A percentile compares a stretch with the other conserved stretches of the same genome.
Evolutionary conservation across 2,113 vertebrate species (phyloP).

Genomic region (Bufo bufo): DNA sequence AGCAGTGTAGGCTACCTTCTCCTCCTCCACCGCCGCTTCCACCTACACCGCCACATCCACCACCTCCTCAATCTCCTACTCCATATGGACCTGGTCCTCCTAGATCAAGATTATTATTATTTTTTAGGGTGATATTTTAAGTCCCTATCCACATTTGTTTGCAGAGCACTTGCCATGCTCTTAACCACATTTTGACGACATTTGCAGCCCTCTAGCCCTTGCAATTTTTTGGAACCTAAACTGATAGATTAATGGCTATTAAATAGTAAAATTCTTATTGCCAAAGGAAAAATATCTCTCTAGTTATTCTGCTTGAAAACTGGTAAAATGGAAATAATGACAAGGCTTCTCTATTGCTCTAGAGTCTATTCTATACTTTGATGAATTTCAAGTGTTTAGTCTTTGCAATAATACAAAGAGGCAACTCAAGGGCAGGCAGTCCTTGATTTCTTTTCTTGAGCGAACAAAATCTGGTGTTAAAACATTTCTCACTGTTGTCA

Average conservation of each 20-base stretch:
- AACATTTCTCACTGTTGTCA: slow-evolving; percentile 13
- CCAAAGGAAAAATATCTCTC: background rate
- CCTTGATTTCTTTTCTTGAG: slow-evolving; percentile 42
- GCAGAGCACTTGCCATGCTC: no score
- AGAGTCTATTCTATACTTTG: slow-evolving; percentile 14
- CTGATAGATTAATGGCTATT: background rate
- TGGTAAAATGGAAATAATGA: slow-evolving; percentile 40
- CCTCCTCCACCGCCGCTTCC: no score
- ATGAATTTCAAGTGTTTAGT: slow-evolving; percentile 30
- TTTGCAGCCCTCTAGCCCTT: no score
- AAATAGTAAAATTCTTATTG: slow-evolving; percentile 1
- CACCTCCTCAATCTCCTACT: no score
- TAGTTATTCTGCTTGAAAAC: background rate
- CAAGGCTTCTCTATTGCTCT: slow-evolving; percentile 44
- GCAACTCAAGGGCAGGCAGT: slow-evolving; percentile 32
- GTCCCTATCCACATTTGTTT: no score
- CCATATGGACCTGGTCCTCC: no score
- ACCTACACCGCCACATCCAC: no score
- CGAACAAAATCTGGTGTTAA: slow-evolving; percentile 9
- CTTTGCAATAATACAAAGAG: slow-evolving; percentile 40
- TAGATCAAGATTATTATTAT: no score
- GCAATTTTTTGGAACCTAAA: background rate
- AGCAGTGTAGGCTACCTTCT: no score
- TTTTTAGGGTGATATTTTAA: no score
- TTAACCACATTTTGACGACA: no score